phyloP scores from a whole-genome alignment of 2,113 vertebrate species.

The Edolisoma coerulescens region DNA sequence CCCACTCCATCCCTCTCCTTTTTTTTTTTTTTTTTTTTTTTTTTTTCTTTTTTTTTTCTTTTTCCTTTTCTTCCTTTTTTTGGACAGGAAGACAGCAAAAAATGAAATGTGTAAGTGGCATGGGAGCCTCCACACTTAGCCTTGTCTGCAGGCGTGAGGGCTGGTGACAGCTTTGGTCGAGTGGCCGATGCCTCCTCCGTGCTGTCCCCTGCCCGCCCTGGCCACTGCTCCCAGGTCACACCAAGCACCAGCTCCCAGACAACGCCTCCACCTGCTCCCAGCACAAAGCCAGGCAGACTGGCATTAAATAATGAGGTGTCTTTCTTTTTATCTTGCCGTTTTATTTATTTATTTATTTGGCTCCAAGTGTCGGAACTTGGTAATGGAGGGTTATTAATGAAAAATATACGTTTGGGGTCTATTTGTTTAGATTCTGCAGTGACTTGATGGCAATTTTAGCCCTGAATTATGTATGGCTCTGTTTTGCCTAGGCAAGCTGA shows the following conservation, averaged over 20 bases:
- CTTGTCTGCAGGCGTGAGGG: not conserved
- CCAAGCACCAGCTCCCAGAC: not conserved
- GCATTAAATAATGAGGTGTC: not conserved
- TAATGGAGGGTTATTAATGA: constrained; percentile 33
- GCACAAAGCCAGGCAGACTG: not conserved
- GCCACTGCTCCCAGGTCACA: not conserved
- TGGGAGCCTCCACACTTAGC: constrained; percentile 1
- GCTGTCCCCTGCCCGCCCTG: not conserved
- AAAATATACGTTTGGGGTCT: constrained; percentile 37
- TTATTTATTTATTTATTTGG: constrained; percentile 36
- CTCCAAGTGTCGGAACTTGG: not conserved
- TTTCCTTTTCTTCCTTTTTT: not conserved
- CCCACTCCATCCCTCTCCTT: not conserved
- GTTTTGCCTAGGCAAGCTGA: constrained; percentile 57
- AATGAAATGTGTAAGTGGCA: constrained; percentile 3
- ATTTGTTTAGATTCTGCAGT: constrained; percentile 13
- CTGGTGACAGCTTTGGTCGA: constrained; percentile 35
- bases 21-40: not conserved
- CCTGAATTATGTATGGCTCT: constrained; percentile 59
- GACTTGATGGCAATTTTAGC: constrained; percentile 47
- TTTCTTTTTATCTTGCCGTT: not conserved
- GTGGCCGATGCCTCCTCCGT: not conserved
- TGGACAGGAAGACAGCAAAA: constrained; percentile 62
- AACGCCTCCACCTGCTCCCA: not conserved
- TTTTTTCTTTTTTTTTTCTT: too few relatives aligned